phyloP scores from a whole-genome alignment of 2,888 invertebrate genomes.

The Drosophila neutralis region DNA sequence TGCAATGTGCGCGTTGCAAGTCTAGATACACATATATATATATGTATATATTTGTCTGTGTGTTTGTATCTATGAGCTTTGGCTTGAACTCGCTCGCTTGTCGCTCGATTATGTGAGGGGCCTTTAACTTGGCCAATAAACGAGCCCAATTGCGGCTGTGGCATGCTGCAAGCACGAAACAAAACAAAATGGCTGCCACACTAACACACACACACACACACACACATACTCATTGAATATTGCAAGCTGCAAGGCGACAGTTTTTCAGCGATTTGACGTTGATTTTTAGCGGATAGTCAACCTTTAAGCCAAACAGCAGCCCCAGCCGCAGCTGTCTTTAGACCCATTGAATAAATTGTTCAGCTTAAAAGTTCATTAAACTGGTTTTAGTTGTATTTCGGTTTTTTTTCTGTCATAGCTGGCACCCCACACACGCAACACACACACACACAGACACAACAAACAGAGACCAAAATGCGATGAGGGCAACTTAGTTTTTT shows the following conservation, averaged over 20 bases:
- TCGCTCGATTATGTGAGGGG: slow-evolving; percentile 45
- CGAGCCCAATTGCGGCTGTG: slow-evolving; percentile 47
- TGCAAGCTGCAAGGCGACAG: slow-evolving; percentile 61
- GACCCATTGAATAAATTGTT: slow-evolving; percentile 64
- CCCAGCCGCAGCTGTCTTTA: slow-evolving; percentile 51
- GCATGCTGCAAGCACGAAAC: slow-evolving; percentile 55
- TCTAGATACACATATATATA: background rate
- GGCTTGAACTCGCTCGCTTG: slow-evolving; percentile 33
- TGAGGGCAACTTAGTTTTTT: slow-evolving; percentile 58
- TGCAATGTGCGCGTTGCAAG: slow-evolving; percentile 1
- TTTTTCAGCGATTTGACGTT: slow-evolving; percentile 49
- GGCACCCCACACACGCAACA: slow-evolving; percentile 59
- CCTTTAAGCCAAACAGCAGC: slow-evolving; percentile 30
- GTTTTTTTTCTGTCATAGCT: slow-evolving; percentile 33
- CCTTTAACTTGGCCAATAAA: slow-evolving; percentile 65
- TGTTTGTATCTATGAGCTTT: slow-evolving; percentile 22
- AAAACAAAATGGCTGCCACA: slow-evolving; percentile 76
- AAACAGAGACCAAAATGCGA: slow-evolving; percentile 56
- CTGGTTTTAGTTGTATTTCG: slow-evolving; percentile 74
- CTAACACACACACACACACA: slow-evolving; percentile 12
- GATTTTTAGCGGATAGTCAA: slow-evolving; percentile 38
- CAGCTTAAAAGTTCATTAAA: slow-evolving; percentile 82
- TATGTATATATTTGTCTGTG: slow-evolving; percentile 6
- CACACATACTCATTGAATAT: slow-evolving; percentile 38
- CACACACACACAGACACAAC: slow-evolving; percentile 26